Evolutionary conservation across 2,888 invertebrate genomes (phyloP), one percentile per base, ranked within the genome.

Genomic region (Ormyrus rosae): DNA sequence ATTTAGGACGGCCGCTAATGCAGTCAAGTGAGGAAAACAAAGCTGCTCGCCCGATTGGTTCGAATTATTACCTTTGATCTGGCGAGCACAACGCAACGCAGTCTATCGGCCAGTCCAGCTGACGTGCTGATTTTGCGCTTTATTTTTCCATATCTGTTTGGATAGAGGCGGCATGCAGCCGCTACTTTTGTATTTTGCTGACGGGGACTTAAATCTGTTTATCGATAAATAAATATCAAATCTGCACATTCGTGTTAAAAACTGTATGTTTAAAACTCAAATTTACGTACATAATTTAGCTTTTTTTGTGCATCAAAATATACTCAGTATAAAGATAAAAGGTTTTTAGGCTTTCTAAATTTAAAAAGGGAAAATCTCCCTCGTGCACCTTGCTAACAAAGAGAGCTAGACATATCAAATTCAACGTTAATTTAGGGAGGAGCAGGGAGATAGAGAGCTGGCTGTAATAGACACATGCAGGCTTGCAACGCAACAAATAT

Each of bases 11-110:
- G 74, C 55, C 51, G 77, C 55, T 78, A 78, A 81, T 70, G 70
- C 73, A 81, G 81, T 81, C 81, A 78, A 81, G 81, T 81, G 78
- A 67, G 78, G 81, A 78, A 81, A 78, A 78, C 78, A 78, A 78
- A 78, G 78, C 74, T 10, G 56, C 19, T 13, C 55, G 51, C 34
- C 19, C 55, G 67, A 75, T 75, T 75, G 70, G 67, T n/a, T 51
- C 45, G 51, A 64, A 78, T 81, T 81, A 81, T 81, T 73, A 74
- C 78, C 81, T 81, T 81, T 78, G 81, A 81, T 81, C 74, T 60
- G 72, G 51, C 19, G 11, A 65, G 63, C 53, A 68, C 65, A 80
- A 80, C 45, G 61, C 56, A 63, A 73, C 34, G 45, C 61, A 50
- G 7, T 34, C 34, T 34, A 34, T 34, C 34, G 34, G 3, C 34